Evolutionary conservation across 2,113 vertebrate genomes (phyloP).

Genomic region (Spilogale gracilis): DNA sequence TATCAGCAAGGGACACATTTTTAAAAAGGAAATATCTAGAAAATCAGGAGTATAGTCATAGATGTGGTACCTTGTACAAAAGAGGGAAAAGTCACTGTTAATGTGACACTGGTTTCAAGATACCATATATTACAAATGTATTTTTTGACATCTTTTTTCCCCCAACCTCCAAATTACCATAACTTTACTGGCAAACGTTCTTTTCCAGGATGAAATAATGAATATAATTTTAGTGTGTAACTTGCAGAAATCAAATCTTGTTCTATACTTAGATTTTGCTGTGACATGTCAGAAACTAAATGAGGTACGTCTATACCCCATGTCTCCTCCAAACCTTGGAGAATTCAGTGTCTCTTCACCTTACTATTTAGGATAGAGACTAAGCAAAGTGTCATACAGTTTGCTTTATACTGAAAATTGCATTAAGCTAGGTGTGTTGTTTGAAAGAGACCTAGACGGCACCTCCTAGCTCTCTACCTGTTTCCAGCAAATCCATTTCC

Average conservation of each 20-base stretch:
- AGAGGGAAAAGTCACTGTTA: background rate
- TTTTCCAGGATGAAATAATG: slow-evolving; percentile 52
- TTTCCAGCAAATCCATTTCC: background rate
- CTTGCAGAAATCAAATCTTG: slow-evolving; percentile 41
- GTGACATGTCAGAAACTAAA: background rate
- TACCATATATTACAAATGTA: background rate
- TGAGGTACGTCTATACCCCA: background rate
- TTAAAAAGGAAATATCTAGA: slow-evolving; percentile 31
- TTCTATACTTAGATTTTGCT: slow-evolving; percentile 29
- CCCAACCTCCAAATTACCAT: background rate
- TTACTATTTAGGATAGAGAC: background rate
- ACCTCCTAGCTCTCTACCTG: no score
- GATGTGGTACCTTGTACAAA: background rate
- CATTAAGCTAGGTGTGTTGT: background rate
- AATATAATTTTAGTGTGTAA: slow-evolving; percentile 41
- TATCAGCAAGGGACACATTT: slow-evolving; percentile 69
- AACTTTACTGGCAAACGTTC: slow-evolving; percentile 36
- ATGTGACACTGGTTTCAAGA: background rate
- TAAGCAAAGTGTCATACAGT: background rate
- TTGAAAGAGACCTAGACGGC: background rate
- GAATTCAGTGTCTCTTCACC: background rate
- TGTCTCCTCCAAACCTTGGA: background rate
- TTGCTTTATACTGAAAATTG: slow-evolving; percentile 21
- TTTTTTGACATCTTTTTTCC: background rate
- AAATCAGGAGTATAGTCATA: slow-evolving; percentile 61